These are phyloP conservation scores for Diadophis punctatus DNA, from an alignment of 2,113 vertebrate genomes.

Conservation along the genomic window DNA sequence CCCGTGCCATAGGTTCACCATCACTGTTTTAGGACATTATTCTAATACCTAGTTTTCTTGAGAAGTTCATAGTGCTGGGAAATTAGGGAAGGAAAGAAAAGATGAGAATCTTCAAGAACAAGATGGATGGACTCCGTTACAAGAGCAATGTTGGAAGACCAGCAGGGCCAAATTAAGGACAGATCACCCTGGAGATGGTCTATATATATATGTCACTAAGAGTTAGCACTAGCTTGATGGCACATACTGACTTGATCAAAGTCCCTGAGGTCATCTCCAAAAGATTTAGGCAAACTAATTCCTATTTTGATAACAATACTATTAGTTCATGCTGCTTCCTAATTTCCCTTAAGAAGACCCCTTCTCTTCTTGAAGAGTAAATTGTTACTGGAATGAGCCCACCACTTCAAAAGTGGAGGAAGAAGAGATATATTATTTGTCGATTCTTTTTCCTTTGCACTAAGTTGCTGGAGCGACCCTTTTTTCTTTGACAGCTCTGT, in stretches of 20 bases:
- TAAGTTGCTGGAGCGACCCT: conserved; percentile 19
- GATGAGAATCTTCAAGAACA: background rate
- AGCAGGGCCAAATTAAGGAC: background rate
- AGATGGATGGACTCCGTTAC: background rate
- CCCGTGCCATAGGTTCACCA: no score
- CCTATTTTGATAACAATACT: background rate
- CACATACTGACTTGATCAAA: background rate
- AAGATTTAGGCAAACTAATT: background rate
- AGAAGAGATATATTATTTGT: background rate
- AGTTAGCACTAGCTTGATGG: background rate
- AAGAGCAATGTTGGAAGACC: background rate
- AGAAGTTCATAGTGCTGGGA: background rate
- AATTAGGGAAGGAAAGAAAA: background rate
- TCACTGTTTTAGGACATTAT: background rate
- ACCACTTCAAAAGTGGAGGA: background rate
- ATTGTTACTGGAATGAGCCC: background rate
- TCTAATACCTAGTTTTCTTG: background rate
- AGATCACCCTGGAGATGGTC: background rate
- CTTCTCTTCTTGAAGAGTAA: background rate
- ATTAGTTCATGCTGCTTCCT: background rate
- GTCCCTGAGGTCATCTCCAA: background rate
- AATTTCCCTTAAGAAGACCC: background rate
- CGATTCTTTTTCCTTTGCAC: background rate
- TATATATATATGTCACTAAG: background rate
- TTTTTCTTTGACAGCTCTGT: conserved; percentile 40